Evolutionary conservation across 2,888 invertebrate species (phyloP), one percentile per base, ranked within the genome.

Genomic region (Ypsolopha sequella): DNA sequence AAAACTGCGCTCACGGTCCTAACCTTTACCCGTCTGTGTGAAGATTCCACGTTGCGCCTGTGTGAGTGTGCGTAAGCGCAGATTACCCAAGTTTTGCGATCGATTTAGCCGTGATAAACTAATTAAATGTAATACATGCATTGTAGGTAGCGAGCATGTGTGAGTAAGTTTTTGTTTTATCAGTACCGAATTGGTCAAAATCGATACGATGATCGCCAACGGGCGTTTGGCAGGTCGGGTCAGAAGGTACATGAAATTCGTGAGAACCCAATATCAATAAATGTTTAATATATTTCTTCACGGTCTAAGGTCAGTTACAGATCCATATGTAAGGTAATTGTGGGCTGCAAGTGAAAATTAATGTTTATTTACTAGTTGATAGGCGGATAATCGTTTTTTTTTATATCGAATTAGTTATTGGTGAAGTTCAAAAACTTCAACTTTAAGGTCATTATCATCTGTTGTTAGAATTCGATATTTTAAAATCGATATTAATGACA

Each of bases 11-110:
- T 77, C 80, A 79, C 81, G 76, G 74, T 64, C 63, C 66, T 82
- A 79, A 86, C 84, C 85, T 85, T 85, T 86, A 81, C 75, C 80
- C 73, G 62, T 52, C 44, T 52, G 51, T 52, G 36, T 45, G 53
- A 51, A 49, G 55, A 55, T 55, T 54, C 54, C 48, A 51, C 39
- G 34, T 52, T 60, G 60, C 60, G 57, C 57, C 54, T 51, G 53
- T 58, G 53, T 54, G 54, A 57, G 56, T 64, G 64, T 68, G 70
- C 68, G 67, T 63, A 66, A 59, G 64, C 60, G 54, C 61, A 60
- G 11, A 43, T 78, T 75, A 65, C 77, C 64, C 72, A 80, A 80
- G 72, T 65, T 41, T 65, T 58, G 63, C 67, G 73, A 75, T 78
- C 73, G 67, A 73, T 76, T 75, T 75, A 65, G 65, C 65, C 51